A percentile compares a stretch with the other conserved stretches of the same genome.
Evolutionary conservation across 2,797 vertebrate species (phyloP).

Genomic region (Heterohyrax brucei): DNA sequence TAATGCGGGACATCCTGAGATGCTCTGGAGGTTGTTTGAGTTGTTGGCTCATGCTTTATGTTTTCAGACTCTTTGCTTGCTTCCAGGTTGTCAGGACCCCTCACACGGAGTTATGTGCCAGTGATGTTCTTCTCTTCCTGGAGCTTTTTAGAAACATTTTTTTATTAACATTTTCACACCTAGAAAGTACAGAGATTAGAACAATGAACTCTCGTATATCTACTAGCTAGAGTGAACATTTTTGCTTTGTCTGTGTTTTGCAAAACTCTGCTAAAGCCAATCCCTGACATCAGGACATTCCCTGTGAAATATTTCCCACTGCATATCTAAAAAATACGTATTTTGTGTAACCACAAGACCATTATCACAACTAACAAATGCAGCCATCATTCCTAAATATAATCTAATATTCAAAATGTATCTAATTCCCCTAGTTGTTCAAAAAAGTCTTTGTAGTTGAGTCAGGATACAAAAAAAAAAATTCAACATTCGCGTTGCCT

Average conservation of each 20-base stretch:
- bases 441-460: slow-evolving; percentile 24
- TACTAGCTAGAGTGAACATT: slow-evolving; percentile 64
- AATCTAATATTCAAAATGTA: background rate
- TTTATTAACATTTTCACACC: slow-evolving; percentile 39
- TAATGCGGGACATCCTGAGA: background rate
- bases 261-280: slow-evolving; percentile 40
- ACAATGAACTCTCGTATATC: background rate
- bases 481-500: background rate
- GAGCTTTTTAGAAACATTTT: slow-evolving; percentile 24
- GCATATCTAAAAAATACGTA: slow-evolving; percentile 47
- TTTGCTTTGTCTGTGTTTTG: slow-evolving; percentile 37
- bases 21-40: background rate
- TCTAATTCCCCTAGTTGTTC: background rate
- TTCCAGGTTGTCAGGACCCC: background rate
- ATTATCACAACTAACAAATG: slow-evolving; percentile 48
- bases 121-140: background rate
- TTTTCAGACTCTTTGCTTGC: background rate
- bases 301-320: slow-evolving; percentile 54
- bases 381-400: background rate
- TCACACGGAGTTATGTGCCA: background rate
- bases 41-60: background rate
- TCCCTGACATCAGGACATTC: slow-evolving; percentile 63
- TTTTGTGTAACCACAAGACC: slow-evolving; percentile 73
- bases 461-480: background rate
- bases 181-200: slow-evolving; percentile 46